Conservation (phyloP, 2,888 invertebrate genomes). For the Rhagophthalmus giganteus region DNA sequence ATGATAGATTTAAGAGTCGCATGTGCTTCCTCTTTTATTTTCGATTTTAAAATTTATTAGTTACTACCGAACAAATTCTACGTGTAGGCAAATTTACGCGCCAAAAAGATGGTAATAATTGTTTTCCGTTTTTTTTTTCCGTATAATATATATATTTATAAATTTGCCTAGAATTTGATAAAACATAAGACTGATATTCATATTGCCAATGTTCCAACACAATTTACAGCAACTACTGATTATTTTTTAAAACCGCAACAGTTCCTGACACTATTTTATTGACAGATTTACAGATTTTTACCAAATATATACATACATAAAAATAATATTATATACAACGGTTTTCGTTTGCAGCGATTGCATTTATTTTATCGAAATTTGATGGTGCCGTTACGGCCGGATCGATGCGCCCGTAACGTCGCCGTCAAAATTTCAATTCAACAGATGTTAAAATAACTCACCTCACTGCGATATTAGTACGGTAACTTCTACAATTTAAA, state of each 20-base stretch:
- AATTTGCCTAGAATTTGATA: slow-evolving; percentile 28
- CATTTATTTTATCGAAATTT: slow-evolving; percentile 8
- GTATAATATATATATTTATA: no score
- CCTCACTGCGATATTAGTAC: slow-evolving; percentile 52
- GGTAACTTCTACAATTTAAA: slow-evolving; percentile 47
- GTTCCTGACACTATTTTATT: slow-evolving; percentile 54
- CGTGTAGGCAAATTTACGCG: slow-evolving; percentile 13
- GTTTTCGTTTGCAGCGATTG: slow-evolving; percentile 46
- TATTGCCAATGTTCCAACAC: slow-evolving; percentile 55
- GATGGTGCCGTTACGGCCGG: slow-evolving; percentile 1
- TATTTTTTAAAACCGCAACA: slow-evolving; percentile 45
- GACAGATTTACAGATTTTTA: slow-evolving; percentile 56
- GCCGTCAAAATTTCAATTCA: slow-evolving; percentile 8
- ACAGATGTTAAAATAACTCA: slow-evolving; percentile 20
- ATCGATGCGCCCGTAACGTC: slow-evolving; percentile 1
- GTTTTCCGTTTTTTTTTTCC: not conserved
- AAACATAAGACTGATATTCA: slow-evolving; percentile 54
- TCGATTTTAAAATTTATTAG: slow-evolving; percentile 43
- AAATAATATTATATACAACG: slow-evolving; percentile 51
- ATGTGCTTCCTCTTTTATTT: slow-evolving; percentile 52
- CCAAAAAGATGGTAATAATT: not conserved
- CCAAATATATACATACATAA: slow-evolving; percentile 53
- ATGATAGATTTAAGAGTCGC: slow-evolving; percentile 41
- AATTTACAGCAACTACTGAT: slow-evolving; percentile 41
- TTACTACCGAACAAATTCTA: slow-evolving; percentile 41